Evolutionary conservation across 2,888 invertebrate species (phyloP), one percentile per base, ranked within the genome.

Genomic region (Plebejus melissa): DNA sequence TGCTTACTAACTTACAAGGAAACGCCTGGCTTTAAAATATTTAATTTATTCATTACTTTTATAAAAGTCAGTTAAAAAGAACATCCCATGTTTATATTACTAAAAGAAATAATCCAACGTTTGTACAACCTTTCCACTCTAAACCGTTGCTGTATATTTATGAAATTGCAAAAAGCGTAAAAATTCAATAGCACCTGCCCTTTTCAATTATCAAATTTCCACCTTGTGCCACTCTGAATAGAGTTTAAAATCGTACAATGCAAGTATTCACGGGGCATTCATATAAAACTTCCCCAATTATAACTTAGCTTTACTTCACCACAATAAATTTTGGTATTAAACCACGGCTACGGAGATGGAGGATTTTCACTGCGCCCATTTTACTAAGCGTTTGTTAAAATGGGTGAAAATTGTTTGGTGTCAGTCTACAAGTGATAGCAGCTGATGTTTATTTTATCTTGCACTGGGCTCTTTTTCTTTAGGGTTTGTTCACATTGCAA

Each of bases 171-270:
- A 71, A 41, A 72, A 72, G 16, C 7, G 13, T 54, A 72, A 71
- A 46, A 72, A 72, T 72, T 72, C 54, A 72, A 72, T 72, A 72
- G 50, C 72, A 72, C 72, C 72, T 72, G 50, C 32, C 50, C 32
- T 13, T 13, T 13, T 32, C 13, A 32, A 65, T 36, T 13, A 5
- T 4, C 65, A 32, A 65, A 36, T 65, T 13, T 65, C 4, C 32
- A 32, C 65, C 50, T 6, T 28, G 32, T 16, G 13, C 0, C 1
- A 7, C 2, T 16, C 13, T 32, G 54, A 54, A 54, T 72, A 28
- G 54, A 50, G 72, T 72, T 54, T 16, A 72, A 50, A 72, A 72
- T 54, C 50, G 28, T 16, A 71, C 46, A 65, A 71, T 22, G 6
- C 46, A 4, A 13, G n/a, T 9, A 46, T 28, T 41, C n/a, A 22